These are phyloP conservation scores for Delphinus delphis DNA, from an alignment of 2,113 vertebrate species.

Conservation along the genomic window DNA sequence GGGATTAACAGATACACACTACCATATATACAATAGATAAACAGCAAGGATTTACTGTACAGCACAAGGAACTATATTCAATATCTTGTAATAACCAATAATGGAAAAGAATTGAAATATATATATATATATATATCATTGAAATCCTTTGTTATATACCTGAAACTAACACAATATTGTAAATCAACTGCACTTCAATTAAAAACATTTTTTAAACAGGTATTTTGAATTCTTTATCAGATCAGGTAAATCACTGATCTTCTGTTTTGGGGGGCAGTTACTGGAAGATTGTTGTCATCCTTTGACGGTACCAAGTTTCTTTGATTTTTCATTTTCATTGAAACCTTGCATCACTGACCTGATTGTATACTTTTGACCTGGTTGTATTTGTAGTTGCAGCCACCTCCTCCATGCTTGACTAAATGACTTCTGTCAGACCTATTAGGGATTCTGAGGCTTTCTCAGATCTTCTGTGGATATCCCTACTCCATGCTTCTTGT, in stretches of 20 bases:
- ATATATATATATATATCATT: too few relatives aligned
- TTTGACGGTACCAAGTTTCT: not conserved
- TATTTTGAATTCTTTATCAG: not conserved
- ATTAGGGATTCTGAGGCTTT: not conserved
- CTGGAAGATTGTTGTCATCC: not conserved
- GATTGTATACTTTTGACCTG: not conserved
- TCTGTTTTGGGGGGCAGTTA: not conserved
- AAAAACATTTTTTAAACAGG: too few relatives aligned
- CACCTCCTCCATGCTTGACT: not conserved
- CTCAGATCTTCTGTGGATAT: not conserved
- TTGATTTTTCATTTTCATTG: not conserved
- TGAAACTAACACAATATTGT: too few relatives aligned
- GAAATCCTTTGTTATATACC: too few relatives aligned
- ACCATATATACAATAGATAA: too few relatives aligned
- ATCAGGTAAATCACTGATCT: not conserved
- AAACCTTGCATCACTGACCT: not conserved
- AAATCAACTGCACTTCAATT: too few relatives aligned
- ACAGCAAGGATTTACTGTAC: too few relatives aligned
- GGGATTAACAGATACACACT: too few relatives aligned
- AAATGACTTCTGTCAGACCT: not conserved
- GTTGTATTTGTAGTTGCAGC: not conserved
- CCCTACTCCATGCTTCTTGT: not conserved
- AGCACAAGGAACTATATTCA: too few relatives aligned
- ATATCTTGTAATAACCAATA: too few relatives aligned
- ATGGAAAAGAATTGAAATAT: too few relatives aligned